phyloP scores from a whole-genome alignment of 2,113 vertebrate species.

The Rhinoderma darwinii region DNA sequence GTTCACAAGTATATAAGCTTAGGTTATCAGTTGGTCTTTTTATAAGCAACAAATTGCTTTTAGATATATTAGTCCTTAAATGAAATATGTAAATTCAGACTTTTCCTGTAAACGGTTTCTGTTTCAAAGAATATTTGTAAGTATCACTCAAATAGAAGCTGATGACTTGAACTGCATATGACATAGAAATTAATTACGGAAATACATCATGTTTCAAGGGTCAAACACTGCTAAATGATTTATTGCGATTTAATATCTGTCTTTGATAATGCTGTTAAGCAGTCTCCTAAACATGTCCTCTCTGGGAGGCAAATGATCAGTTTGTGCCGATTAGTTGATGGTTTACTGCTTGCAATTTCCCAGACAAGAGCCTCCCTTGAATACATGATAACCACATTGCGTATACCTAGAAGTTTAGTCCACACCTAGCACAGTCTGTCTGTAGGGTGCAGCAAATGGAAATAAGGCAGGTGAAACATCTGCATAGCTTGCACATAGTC shows the following conservation, averaged over 20 bases:
- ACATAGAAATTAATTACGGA: not conserved
- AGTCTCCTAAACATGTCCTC: slow-evolving; percentile 32
- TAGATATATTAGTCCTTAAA: not conserved
- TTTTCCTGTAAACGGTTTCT: too few relatives aligned
- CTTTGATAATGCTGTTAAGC: slow-evolving; percentile 24
- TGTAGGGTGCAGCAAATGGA: not conserved
- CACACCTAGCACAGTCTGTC: not conserved
- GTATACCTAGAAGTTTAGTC: slow-evolving; percentile 1
- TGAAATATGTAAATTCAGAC: not conserved
- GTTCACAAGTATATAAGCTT: not conserved
- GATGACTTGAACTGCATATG: slow-evolving; percentile 1
- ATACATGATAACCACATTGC: slow-evolving; percentile 38
- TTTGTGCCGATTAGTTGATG: slow-evolving; percentile 45
- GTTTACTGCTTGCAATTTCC: slow-evolving; percentile 46
- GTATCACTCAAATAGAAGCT: not conserved
- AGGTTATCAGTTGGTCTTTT: not conserved
- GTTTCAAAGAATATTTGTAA: not conserved
- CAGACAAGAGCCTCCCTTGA: slow-evolving; percentile 9
- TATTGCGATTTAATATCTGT: slow-evolving; percentile 14
- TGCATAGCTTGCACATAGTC: slow-evolving; percentile 26
- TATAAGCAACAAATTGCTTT: not conserved
- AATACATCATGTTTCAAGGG: slow-evolving; percentile 15
- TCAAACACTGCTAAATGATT: slow-evolving; percentile 25
- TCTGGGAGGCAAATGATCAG: slow-evolving; percentile 35
- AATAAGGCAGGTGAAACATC: slow-evolving; percentile 39